Evolutionary conservation across 2,113 vertebrate genomes (phyloP), one percentile per base, ranked within the genome.

Genomic region (Blennius ocellaris): DNA sequence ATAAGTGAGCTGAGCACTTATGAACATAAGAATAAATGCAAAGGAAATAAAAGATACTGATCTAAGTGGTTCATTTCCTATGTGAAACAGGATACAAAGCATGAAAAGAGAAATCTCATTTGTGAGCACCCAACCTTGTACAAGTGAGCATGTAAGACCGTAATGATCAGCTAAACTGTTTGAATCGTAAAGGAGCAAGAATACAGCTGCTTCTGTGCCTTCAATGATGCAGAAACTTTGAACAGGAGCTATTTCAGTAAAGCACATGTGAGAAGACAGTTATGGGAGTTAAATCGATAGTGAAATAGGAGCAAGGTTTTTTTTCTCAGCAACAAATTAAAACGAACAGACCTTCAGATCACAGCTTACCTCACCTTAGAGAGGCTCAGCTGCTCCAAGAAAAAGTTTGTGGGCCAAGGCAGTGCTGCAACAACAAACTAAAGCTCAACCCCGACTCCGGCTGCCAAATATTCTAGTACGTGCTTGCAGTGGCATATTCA

Each of bases 301-400:
- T 37, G 44, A 73, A 44, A 48, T 41, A 47, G 11, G 7, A 7
- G 49, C 66, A 41, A 69, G 67, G 9, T 5, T 41, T 15, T 44
- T 15, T 47, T 7, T 36, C 12, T 43, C 10, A 1, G 17, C 43
- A 54, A 82, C 30, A 12, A 50, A 54, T 48, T 36, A 50, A 9
- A 8, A 81, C 9, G 50, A 12, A 37, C 41, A 64, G 51, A 74
- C 36, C 54, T 44, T 47, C 59, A 81, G 80, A 82, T 80, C 44
- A 56, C 2, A 8, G 55, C 85, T 85, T 89, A 89, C 82, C 87
- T 92, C 76, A 68, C 43, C 60, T 50, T 30, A 51, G 67, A 58
- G 69, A 50, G 49, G 57, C 70, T 75, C 50, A 17, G 11, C 40
- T 39, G 55, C 44, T 49, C 37, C 59, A 59, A 61, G 66, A 66